A percentile compares a stretch with the other conserved stretches of the same genome.
These are phyloP conservation scores for Tenthredo notha DNA, from an alignment of 2,888 invertebrate genomes.

Conservation along the genomic window DNA sequence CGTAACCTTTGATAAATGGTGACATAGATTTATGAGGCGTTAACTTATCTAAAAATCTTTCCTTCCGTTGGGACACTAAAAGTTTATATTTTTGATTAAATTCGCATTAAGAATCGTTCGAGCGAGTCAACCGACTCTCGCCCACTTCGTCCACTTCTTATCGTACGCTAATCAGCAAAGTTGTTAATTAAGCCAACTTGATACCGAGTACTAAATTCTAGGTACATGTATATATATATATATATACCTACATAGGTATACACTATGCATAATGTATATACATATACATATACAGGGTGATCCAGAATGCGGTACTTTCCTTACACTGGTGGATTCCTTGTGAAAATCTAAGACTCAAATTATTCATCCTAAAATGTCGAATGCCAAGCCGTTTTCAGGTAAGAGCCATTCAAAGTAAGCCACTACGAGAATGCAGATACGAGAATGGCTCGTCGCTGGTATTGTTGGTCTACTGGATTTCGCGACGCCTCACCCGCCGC, in stretches of 20 bases:
- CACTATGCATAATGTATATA: not conserved
- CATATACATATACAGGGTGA: not conserved
- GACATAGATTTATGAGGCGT: slow-evolving; percentile 21
- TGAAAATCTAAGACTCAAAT: too few relatives aligned
- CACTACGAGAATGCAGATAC: too few relatives aligned
- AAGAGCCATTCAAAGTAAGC: too few relatives aligned
- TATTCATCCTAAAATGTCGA: too few relatives aligned
- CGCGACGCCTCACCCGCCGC: too few relatives aligned
- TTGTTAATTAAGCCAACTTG: slow-evolving; percentile 39
- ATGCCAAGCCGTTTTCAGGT: too few relatives aligned
- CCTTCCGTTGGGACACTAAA: not conserved
- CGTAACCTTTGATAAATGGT: not conserved
- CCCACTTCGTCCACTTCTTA: not conserved
- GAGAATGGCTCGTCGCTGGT: too few relatives aligned
- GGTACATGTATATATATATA: not conserved
- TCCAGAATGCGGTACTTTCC: too few relatives aligned
- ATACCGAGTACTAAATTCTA: slow-evolving; percentile 7
- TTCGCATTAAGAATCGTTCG: slow-evolving; percentile 30
- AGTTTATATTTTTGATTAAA: slow-evolving; percentile 28
- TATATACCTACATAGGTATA: not conserved
- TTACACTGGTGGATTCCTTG: too few relatives aligned
- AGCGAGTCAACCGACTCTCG: slow-evolving; percentile 6
- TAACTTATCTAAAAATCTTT: not conserved
- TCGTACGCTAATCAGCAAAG: slow-evolving; percentile 40
- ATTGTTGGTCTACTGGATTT: too few relatives aligned